phyloP scores from a whole-genome alignment of 1,140 invertebrate species.

The Orussus abietinus region DNA sequence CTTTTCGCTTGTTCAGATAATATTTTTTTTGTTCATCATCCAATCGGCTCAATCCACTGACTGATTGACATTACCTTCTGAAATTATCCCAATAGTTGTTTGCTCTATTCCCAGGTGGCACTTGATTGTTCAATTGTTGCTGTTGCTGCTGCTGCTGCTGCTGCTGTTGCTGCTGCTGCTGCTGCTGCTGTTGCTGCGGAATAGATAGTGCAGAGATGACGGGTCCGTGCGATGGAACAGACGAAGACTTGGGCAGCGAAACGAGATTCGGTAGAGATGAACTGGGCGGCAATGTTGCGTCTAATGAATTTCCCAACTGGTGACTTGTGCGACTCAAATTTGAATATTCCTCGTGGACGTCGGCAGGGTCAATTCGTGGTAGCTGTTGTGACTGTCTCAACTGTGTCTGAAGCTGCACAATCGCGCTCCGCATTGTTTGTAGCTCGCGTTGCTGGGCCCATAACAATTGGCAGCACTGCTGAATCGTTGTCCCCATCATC shows the following conservation, averaged over 20 bases:
- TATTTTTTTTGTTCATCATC: too few species aligned
- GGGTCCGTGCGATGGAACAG: constrained; percentile 23
- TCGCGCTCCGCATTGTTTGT: constrained; percentile 48
- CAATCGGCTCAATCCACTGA: too few species aligned
- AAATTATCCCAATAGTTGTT: constrained; percentile 94
- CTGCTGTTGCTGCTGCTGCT: constrained; percentile 46
- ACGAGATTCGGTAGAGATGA: constrained; percentile 42
- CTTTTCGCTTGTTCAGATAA: too few species aligned
- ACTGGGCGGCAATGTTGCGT: constrained; percentile 36
- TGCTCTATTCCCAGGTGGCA: constrained; percentile 78
- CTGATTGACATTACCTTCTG: constrained; percentile 80
- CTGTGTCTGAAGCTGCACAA: constrained; percentile 41
- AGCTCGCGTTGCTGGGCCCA: constrained; percentile 62
- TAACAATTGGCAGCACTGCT: constrained; percentile 61
- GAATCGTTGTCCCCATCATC: constrained; percentile 59
- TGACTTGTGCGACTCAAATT: constrained; percentile 34
- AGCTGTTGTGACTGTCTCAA: constrained; percentile 28
- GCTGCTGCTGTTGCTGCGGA: constrained; percentile 31
- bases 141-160: constrained; percentile 30
- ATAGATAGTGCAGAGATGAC: constrained; percentile 19
- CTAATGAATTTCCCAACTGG: constrained; percentile 29
- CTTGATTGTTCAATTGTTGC: constrained; percentile 76
- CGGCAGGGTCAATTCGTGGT: constrained; percentile 17
- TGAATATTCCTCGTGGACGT: constrained; percentile 34
- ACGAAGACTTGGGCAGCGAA: constrained; percentile 35